Evolutionary conservation across 2,113 vertebrate genomes (phyloP).

Genomic region (Girardinichthys multiradiatus): DNA sequence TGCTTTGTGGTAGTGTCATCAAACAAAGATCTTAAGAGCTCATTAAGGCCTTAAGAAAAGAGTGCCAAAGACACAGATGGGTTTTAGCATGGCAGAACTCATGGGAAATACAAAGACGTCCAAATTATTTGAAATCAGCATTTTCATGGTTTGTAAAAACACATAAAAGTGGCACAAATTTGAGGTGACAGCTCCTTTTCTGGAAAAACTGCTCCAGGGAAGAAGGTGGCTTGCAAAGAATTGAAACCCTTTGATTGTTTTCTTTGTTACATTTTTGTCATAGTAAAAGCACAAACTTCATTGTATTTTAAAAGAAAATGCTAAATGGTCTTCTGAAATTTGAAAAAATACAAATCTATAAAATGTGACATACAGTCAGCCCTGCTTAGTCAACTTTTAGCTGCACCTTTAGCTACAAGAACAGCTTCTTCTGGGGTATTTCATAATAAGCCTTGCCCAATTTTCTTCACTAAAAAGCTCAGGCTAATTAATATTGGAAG

Average conservation of each 20-base stretch:
- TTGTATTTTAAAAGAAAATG: not conserved
- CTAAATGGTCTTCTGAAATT: too few species aligned
- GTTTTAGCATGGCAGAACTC: not conserved
- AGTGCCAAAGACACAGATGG: not conserved
- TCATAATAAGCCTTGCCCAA: too few species aligned
- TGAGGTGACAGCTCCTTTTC: conserved; percentile 1
- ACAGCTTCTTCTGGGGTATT: too few species aligned
- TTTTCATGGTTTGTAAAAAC: not conserved
- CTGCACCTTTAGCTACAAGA: too few species aligned
- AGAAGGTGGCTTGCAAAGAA: not conserved
- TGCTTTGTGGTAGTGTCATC: not conserved
- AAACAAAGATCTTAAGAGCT: not conserved
- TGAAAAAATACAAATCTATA: too few species aligned
- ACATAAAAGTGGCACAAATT: not conserved
- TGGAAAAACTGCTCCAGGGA: not conserved
- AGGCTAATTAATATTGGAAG: too few species aligned
- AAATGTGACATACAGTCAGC: too few species aligned
- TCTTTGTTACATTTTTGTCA: not conserved
- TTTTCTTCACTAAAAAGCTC: too few species aligned
- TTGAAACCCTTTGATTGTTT: not conserved
- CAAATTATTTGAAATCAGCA: not conserved
- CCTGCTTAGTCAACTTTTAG: too few species aligned
- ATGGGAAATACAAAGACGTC: not conserved
- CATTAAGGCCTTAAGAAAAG: not conserved
- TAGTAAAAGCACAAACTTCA: not conserved